Evolutionary conservation across 1,140 invertebrate genomes (phyloP).

Genomic region (Hetaerina americana): DNA sequence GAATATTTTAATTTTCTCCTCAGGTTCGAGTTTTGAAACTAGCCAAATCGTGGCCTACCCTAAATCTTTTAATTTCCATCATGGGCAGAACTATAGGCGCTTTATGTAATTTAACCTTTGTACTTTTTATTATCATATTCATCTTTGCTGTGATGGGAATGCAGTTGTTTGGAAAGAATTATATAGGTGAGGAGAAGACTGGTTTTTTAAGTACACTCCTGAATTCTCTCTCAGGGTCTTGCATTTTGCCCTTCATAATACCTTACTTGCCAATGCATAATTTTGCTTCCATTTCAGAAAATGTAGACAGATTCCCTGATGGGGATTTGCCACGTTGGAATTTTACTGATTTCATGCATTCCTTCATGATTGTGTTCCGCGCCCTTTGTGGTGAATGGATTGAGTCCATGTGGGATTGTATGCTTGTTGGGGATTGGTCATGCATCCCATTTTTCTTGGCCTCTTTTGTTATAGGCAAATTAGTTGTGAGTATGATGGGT

Average conservation of each 20-base stretch:
- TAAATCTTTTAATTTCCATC: constrained; percentile 96
- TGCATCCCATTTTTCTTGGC: constrained; percentile 96
- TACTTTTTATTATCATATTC: constrained; percentile 96
- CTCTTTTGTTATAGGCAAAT: constrained; percentile 93
- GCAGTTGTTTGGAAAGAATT: constrained; percentile 92
- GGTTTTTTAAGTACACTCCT: too few relatives aligned
- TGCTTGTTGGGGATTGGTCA: constrained; percentile 77
- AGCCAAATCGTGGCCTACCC: constrained; percentile 96
- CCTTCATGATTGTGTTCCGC: constrained; percentile 97
- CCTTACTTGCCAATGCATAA: neutral
- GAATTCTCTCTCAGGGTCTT: too few relatives aligned
- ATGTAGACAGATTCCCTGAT: constrained; percentile 61
- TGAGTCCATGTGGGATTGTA: constrained; percentile 97
- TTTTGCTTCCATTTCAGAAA: constrained; percentile 43
- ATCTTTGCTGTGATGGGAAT: constrained; percentile 98
- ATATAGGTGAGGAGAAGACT: constrained; percentile 59
- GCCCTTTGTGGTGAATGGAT: constrained; percentile 98
- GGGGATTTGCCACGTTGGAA: constrained; percentile 84
- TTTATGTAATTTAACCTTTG: constrained; percentile 93
- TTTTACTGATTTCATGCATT: constrained; percentile 96
- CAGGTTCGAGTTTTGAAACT: constrained; percentile 98
- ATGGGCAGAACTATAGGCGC: constrained; percentile 97
- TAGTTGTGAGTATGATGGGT: constrained; percentile 84
- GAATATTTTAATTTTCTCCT: too few relatives aligned
- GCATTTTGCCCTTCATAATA: neutral